Base-by-base conservation (phyloP, 1,140 invertebrate species). In the Telenomus remus region DNA sequence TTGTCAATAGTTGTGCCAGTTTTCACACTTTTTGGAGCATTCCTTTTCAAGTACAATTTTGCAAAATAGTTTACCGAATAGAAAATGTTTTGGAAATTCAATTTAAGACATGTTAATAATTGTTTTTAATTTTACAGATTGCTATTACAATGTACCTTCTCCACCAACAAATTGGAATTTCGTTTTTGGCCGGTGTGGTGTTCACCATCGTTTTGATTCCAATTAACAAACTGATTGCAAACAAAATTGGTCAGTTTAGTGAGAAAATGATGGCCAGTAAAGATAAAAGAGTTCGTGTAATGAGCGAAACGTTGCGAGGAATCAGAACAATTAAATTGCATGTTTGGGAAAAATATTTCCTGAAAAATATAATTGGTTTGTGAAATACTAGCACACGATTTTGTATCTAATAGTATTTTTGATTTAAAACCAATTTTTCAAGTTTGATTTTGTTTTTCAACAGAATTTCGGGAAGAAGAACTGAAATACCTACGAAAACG, bases 21-120 rank as follows among this genome's bases (percentile, higher is more conserved):
- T 98, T 99, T 86, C 98, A 99, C 89, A 92, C 95, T 11, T 91
- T 98, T 74, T 99, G 98, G 97, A 98, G 96, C 86, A 94, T 99
- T 81, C 97, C 97, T 15, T 91, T 99, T 81, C 95, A 97, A 90
- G 94, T 94, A 85, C n/a, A n/a, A n/a, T n/a, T n/a, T n/a, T n/a
- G n/a, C n/a, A n/a, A n/a, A n/a, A n/a, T n/a, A n/a, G n/a, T n/a
- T n/a, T n/a, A n/a, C n/a, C n/a, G n/a, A n/a, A n/a, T n/a, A n/a
- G n/a, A n/a, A n/a, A n/a, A n/a, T n/a, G n/a, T n/a, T n/a, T n/a
- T n/a, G n/a, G n/a, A n/a, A n/a, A n/a, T n/a, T n/a, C n/a, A n/a
- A n/a, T n/a, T n/a, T n/a, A n/a, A n/a, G n/a, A n/a, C 19, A 27
- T 27, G 19, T 1, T 27, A 27, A 27, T 27, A 6, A 27, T 27